phyloP scores from a whole-genome alignment of 1,140 invertebrate species.

The Heliconius congener region DNA sequence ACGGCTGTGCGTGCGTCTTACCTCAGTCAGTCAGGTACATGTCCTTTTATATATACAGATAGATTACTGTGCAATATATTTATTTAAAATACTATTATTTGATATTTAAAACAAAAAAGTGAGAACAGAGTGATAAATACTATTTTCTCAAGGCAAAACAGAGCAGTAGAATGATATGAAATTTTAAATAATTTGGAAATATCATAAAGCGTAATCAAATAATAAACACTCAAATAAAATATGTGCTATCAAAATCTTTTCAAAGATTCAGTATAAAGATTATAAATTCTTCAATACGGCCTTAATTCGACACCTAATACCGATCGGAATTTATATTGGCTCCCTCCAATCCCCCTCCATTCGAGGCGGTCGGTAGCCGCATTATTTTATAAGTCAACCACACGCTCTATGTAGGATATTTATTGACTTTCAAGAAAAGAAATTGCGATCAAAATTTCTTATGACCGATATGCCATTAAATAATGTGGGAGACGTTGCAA shows the following conservation, averaged over 20 bases:
- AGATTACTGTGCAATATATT: too few species aligned
- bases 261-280: conserved; percentile 2
- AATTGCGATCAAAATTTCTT: background rate
- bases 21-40: too few species aligned
- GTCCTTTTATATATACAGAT: too few species aligned
- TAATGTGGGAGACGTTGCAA: background rate
- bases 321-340: conserved; percentile 55
- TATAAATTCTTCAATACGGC: conserved; percentile 29
- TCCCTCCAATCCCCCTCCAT: conserved; percentile 29
- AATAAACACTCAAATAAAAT: too few species aligned
- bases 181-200: too few species aligned
- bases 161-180: too few species aligned
- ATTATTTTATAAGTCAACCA: conserved; percentile 52
- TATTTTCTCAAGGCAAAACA: too few species aligned
- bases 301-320: conserved; percentile 43
- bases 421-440: conserved; percentile 14
- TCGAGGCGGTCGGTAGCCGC: conserved; percentile 36
- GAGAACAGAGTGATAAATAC: too few species aligned
- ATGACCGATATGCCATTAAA: conserved; percentile 1
- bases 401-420: conserved; percentile 32
- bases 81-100: too few species aligned
- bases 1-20: too few species aligned
- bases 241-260: background rate
- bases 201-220: too few species aligned
- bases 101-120: too few species aligned